A percentile compares a stretch with the other conserved stretches of the same genome.
phyloP scores from a whole-genome alignment of 2,888 invertebrate species.

The Sinhomidia bicolor region DNA sequence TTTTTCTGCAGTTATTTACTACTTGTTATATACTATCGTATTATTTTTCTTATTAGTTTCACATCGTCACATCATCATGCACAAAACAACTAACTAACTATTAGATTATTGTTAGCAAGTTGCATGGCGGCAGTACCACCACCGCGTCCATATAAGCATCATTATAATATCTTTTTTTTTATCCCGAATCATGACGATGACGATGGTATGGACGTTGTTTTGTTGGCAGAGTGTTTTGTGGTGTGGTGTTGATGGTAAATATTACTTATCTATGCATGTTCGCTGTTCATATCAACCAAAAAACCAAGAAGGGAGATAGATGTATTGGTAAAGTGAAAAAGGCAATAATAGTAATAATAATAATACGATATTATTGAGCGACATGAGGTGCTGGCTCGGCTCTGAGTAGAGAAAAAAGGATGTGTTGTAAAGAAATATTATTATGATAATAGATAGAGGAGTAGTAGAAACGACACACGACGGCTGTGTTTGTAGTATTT shows the following conservation, averaged over 20 bases:
- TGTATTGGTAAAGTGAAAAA: conserved; percentile 20
- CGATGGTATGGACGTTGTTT: background rate
- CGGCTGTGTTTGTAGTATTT: background rate
- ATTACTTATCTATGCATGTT: background rate
- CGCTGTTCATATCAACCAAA: too few relatives aligned
- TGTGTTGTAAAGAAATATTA: conserved; percentile 23
- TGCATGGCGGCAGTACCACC: too few relatives aligned
- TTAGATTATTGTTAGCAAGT: conserved; percentile 1
- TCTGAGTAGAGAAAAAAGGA: background rate
- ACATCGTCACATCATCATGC: conserved; percentile 24
- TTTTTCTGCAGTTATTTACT: background rate
- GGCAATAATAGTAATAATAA: conserved; percentile 43
- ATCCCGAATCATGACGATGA: background rate
- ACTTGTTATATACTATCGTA: background rate
- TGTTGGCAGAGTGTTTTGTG: background rate
- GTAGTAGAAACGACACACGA: background rate
- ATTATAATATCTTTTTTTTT: background rate
- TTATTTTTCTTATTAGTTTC: conserved; percentile 15
- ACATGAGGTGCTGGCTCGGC: background rate
- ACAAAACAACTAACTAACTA: background rate
- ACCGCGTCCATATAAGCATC: background rate
- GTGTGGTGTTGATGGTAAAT: background rate
- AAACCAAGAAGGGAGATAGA: too few relatives aligned
- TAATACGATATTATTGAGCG: too few relatives aligned
- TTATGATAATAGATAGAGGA: conserved; percentile 27